Conservation (phyloP, 1,140 invertebrate species). For the Amphibalanus amphitrite region DNA sequence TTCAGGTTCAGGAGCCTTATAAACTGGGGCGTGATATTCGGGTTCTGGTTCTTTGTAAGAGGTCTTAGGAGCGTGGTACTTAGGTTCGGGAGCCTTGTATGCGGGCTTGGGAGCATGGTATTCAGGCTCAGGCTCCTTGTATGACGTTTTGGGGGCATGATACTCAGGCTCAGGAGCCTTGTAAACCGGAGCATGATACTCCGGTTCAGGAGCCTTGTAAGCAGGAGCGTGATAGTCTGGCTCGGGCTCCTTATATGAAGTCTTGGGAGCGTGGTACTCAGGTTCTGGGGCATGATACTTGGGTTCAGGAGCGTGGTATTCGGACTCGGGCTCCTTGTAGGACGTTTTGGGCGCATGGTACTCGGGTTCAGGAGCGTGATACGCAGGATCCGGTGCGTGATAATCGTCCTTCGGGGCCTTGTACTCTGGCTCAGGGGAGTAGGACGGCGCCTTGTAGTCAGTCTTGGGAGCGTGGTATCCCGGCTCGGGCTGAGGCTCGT, state of each 20-base stretch:
- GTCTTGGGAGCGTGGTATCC: conserved; percentile 7
- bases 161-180: conserved; percentile 3
- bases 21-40: conserved; percentile 7
- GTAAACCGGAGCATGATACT: not conserved
- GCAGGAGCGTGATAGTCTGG: conserved; percentile 9
- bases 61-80: not conserved
- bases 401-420: conserved; percentile 5
- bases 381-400: conserved; percentile 4
- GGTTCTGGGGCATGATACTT: conserved; percentile 10
- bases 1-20: conserved; percentile 7
- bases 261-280: conserved; percentile 9
- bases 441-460: conserved; percentile 4
- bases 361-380: conserved; percentile 1
- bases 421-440: conserved; percentile 3
- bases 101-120: not conserved
- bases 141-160: not conserved
- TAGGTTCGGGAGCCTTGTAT: not conserved
- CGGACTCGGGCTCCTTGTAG: conserved; percentile 7
- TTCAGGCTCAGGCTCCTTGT: not conserved
- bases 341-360: conserved; percentile 6
- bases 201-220: not conserved
- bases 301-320: conserved; percentile 6
- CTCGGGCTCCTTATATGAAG: too few species aligned
- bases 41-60: conserved; percentile 6
- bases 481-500: too few species aligned